Percentiles rank a stretch among this genome's conserved stretches.
phyloP scores from a whole-genome alignment of 2,113 vertebrate genomes.

The Cepphus grylle region DNA sequence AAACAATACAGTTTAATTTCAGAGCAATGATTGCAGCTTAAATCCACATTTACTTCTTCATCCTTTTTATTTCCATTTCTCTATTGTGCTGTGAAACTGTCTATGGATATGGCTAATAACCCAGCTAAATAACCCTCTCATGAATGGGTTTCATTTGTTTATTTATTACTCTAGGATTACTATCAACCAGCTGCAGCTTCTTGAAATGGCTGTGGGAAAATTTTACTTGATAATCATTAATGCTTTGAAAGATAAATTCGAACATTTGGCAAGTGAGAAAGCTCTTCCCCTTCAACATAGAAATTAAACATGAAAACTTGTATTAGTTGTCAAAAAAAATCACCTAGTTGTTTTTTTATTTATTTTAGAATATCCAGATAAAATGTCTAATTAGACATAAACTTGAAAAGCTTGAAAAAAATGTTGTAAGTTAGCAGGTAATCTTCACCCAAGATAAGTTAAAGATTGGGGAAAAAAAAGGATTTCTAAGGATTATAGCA shows the following conservation, averaged over 20 bases:
- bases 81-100: conserved; percentile 79
- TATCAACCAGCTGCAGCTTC: conserved; percentile 62
- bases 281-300: neutral
- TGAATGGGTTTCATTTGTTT: conserved; percentile 60
- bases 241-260: neutral
- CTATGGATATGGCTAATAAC: conserved; percentile 78
- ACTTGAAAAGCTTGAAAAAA: neutral
- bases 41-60: conserved; percentile 73
- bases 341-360: neutral
- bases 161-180: conserved; percentile 53
- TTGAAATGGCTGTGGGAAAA: conserved; percentile 42
- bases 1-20: conserved; percentile 66
- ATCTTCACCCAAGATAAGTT: neutral
- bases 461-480: neutral
- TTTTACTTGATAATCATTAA: conserved; percentile 7
- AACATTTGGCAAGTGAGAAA: neutral
- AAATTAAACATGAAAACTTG: neutral
- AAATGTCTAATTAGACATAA: neutral
- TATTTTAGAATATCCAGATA: neutral
- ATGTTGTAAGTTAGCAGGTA: neutral
- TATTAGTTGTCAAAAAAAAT: neutral
- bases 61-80: conserved; percentile 76
- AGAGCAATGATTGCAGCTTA: conserved; percentile 61
- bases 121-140: conserved; percentile 87
- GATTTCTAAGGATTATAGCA: neutral